Base-by-base conservation (phyloP, 2,888 invertebrate species). In the Cybosia mesomella region DNA sequence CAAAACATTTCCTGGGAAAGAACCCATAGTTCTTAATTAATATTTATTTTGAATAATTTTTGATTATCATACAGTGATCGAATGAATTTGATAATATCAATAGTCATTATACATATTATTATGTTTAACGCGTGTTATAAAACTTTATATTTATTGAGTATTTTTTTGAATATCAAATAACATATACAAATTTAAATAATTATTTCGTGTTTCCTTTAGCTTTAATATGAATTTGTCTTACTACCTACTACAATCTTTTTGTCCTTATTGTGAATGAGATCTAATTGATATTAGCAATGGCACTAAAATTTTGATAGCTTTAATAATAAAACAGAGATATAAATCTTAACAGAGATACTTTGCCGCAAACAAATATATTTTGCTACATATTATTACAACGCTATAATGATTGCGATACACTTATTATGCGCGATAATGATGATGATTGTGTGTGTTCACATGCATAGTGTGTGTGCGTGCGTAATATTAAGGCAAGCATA, bases 11-110 rank as follows among this genome's bases (percentile, higher is more conserved):
- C 80, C 82, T 82, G 71, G 75, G 75, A 68, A 58, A 76, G 71
- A 74, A 73, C 75, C 76, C 71, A 64, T 74, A 70, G 75, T 69
- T 80, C 76, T 80, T 84, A 84, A 86, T 86, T 85, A 82, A 82
- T 84, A 82, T 85, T 84, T 83, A 85, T 84, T 84, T 83, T 74
- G 75, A 73, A 81, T 81, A 76, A 80, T 78, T 79, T 80, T 67
- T 58, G 60, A 68, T 53, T 55, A 32, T 80, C 71, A 72, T 78
- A 73, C 75, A 79, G 82, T 77, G 75, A 73, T 64, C 73, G 72
- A 77, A 80, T 77, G 74, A 74, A 81, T 75, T 77, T 75, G 71
- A 77, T 78, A 76, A 54, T 72, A 68, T 76, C 72, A 80, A 74
- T 75, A 76, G 70, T 79, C 71, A 80, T 71, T 80, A 73, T 66